Conservation (phyloP, 2,797 vertebrate species). For the Pristis pectinata region DNA sequence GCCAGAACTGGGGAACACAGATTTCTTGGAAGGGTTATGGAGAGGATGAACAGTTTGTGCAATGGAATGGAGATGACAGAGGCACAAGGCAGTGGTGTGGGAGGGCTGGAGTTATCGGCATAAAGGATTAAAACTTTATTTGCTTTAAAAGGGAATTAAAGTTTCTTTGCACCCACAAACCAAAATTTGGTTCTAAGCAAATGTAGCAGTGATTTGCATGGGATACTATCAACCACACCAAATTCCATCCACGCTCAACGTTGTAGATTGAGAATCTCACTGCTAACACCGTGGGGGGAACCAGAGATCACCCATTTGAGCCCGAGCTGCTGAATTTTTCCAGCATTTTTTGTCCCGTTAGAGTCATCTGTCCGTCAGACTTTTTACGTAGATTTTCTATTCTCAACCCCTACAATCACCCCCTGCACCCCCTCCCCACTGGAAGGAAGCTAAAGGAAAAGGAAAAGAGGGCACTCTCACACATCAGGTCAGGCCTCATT, state of each 20-base stretch:
- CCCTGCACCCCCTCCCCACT: not conserved
- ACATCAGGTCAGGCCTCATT: not conserved
- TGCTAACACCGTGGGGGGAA: not conserved
- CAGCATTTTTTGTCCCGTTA: too few species aligned
- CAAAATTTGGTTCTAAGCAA: not conserved
- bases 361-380: not conserved
- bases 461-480: not conserved
- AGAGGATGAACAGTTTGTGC: not conserved
- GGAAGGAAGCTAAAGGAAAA: too few species aligned
- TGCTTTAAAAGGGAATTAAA: not conserved
- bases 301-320: not conserved
- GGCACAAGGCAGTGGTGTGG: not conserved
- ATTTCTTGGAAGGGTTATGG: not conserved
- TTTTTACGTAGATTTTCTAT: not conserved
- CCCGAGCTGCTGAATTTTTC: too few species aligned
- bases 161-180: not conserved
- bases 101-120: not conserved
- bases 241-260: not conserved
- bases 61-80: not conserved
- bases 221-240: too few species aligned
- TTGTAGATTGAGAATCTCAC: not conserved
- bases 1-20: not conserved
- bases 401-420: not conserved
- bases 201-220: not conserved
- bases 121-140: not conserved